Evolutionary conservation across 2,113 vertebrate genomes (phyloP), one percentile per base, ranked within the genome.

Genomic region (Paedocypris sp.): DNA sequence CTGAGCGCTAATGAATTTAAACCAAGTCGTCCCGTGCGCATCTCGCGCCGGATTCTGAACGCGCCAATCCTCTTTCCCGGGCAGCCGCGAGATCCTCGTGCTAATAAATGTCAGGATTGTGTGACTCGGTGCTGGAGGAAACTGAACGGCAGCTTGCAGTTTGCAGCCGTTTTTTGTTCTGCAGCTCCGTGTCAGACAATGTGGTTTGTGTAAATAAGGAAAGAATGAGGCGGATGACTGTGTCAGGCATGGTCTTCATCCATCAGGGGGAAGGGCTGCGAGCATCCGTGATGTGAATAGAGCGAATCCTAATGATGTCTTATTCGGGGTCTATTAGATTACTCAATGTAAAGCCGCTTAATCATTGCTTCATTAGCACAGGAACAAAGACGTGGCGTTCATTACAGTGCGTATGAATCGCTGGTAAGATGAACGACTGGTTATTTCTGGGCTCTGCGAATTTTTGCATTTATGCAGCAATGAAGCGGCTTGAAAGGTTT

Each of bases 311-410:
- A 51, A 70, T 36, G 22, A 47, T 49, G 8, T 16, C n/a, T 47
- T 50, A 48, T 32, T 70, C 22, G 10, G 52, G 67, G 60, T 69
- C 42, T 49, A 64, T 69, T 64, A 42, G 35, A 60, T 69, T 64
- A 69, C 19, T 48, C 47, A 58, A 64, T 65, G 67, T 65, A 60
- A 64, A 69, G 64, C 53, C 51, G 46, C 60, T 64, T 64, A 38
- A 68, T 64, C 58, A 68, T 59, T 58, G 43, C 46, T 26, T 10
- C 25, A 63, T 63, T 68, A 59, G 49, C 52, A 38, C 15, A 46
- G 45, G 39, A 62, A 63, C 60, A 51, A 58, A 64, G 57, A 49
- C 28, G 45, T 29, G 31, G 15, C 15, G 29, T 41, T 68, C 23
- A 53, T 47, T 68, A 39, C 54, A 58, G 50, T 47, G 31, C 35